Evolutionary conservation across 2,113 vertebrate species (phyloP).

Genomic region (Xiphias gladius): DNA sequence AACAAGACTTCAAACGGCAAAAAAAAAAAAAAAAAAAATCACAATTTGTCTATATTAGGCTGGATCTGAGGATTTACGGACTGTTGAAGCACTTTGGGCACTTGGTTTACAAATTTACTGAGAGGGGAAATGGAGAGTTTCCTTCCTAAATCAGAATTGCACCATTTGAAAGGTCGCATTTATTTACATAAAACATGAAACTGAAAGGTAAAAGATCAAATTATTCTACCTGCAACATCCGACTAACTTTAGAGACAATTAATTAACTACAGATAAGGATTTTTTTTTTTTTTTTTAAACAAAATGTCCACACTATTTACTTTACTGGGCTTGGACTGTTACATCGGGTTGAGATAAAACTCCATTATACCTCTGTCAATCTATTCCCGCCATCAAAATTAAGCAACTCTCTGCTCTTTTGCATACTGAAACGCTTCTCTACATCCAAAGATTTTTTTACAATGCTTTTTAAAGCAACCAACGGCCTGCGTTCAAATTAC

Average conservation of each 20-base stretch:
- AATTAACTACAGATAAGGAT: background rate
- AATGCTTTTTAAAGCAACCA: too few species aligned
- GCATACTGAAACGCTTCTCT: too few species aligned
- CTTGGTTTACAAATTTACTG: slow-evolving; percentile 11
- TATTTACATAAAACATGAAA: slow-evolving; percentile 9
- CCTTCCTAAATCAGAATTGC: background rate
- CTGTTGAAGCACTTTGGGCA: background rate
- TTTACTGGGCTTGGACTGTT: too few species aligned
- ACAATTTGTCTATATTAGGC: too few species aligned
- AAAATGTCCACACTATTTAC: background rate
- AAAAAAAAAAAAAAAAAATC: too few species aligned
- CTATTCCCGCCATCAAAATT: too few species aligned
- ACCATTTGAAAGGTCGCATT: slow-evolving; percentile 4
- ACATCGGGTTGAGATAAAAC: too few species aligned
- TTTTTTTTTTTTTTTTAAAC: background rate
- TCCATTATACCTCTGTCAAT: too few species aligned
- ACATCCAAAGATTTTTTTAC: too few species aligned
- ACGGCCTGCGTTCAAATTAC: too few species aligned
- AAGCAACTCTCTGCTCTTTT: too few species aligned
- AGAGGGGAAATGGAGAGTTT: background rate
- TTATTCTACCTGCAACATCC: background rate
- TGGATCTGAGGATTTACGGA: background rate
- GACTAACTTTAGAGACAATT: background rate
- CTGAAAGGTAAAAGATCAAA: background rate
- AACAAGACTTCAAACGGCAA: background rate